phyloP scores from a whole-genome alignment of 2,113 vertebrate genomes.

The Rhadina sibilatrix region DNA sequence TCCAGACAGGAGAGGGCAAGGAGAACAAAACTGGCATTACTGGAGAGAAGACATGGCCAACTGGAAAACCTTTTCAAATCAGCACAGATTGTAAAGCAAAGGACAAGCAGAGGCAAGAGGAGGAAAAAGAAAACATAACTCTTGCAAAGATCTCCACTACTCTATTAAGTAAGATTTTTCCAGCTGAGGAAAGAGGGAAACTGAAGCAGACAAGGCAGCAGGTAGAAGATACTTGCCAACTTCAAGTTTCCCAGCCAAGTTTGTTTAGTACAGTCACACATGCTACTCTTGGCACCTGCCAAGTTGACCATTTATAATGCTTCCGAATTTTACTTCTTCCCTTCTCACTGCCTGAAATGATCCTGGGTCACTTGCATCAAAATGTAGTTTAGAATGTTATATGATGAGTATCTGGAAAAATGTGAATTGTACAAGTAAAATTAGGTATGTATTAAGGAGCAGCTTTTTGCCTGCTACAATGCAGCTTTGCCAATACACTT shows the following conservation, averaged over 20 bases:
- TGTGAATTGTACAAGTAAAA: background rate
- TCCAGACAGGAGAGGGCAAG: constrained; percentile 15
- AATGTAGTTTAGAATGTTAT: background rate
- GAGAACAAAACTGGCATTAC: background rate
- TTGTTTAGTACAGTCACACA: constrained; percentile 18
- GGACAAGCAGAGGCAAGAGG: background rate
- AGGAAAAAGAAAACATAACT: background rate
- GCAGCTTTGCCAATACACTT: constrained; percentile 21
- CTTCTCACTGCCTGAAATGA: background rate
- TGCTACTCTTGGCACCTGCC: background rate
- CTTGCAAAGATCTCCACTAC: background rate
- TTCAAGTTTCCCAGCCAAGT: constrained; percentile 8
- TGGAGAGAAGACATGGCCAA: background rate
- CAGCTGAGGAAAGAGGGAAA: constrained; percentile 31
- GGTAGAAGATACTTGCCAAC: constrained; percentile 36
- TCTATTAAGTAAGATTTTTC: background rate
- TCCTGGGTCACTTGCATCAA: background rate
- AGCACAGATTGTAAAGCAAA: background rate
- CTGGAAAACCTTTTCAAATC: background rate
- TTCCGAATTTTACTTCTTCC: background rate
- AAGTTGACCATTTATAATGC: constrained; percentile 4
- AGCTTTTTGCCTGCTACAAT: background rate
- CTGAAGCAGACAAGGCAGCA: constrained; percentile 44
- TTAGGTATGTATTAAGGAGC: background rate
- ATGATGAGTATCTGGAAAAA: background rate